Percentiles rank a stretch among this genome's conserved stretches.
phyloP scores from a whole-genome alignment of 1,140 invertebrate genomes.

The Protaetia brevitarsis region DNA sequence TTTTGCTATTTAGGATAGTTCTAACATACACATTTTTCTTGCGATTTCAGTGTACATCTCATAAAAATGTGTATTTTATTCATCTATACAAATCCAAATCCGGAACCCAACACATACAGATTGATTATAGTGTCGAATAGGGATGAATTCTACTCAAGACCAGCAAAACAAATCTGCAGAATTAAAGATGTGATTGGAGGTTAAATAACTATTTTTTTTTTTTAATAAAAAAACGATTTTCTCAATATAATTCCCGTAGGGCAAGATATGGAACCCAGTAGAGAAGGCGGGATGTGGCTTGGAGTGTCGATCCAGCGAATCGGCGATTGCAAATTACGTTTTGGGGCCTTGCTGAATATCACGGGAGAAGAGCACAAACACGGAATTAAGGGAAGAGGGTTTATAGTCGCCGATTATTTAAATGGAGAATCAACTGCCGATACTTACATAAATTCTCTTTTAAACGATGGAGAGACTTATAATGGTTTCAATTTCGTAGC shows the following conservation, averaged over 20 bases:
- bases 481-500: constrained; percentile 68
- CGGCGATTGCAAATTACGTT: constrained; percentile 51
- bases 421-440: constrained; percentile 48
- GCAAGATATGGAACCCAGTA: constrained; percentile 66
- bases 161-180: constrained; percentile 55
- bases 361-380: constrained; percentile 52
- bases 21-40: background rate
- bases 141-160: constrained; percentile 72
- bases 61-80: constrained; percentile 78
- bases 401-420: constrained; percentile 64
- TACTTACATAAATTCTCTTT: constrained; percentile 57
- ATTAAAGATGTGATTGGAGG: constrained; percentile 65
- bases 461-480: constrained; percentile 54
- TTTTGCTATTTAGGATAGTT: too few relatives aligned
- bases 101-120: constrained; percentile 58
- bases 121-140: constrained; percentile 74
- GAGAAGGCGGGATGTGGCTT: constrained; percentile 76
- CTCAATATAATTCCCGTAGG: constrained; percentile 52
- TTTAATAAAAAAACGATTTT: constrained; percentile 1
- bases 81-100: constrained; percentile 58
- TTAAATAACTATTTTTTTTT: constrained; percentile 47
- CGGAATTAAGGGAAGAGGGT: constrained; percentile 60
- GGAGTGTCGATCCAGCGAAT: constrained; percentile 54
- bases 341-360: constrained; percentile 70
- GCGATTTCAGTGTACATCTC: background rate